Evolutionary conservation across 2,797 vertebrate genomes (phyloP), one percentile per base, ranked within the genome.

Genomic region (Orestias chungarensis): DNA sequence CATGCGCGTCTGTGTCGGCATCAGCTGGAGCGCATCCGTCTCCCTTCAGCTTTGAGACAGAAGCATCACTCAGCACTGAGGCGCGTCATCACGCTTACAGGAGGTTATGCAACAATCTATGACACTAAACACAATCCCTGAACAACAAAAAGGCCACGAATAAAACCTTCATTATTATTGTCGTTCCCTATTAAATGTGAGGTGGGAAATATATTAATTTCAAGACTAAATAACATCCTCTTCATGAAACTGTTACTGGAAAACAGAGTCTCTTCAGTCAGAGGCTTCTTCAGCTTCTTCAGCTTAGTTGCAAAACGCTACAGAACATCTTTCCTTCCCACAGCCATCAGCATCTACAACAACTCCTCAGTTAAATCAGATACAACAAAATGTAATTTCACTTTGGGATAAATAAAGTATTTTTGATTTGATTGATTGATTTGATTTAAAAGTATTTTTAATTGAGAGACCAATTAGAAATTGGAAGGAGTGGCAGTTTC

Each of bases 71-170:
- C 72, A 66, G 33, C 40, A 18, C 49, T 70, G 25, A 38, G 18
- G 57, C 27, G 52, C 66, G 70, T 47, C 49, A 57, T n/a, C 29
- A 20, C 38, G 27, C 64, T 74, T 67, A 47, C 73, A 49, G 31
- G 40, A 74, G 64, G 69, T 89, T 88, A 88, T 59, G 80, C 73
- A 89, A 90, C 64, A 70, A 68, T 66, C 17, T 44, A 64, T 52
- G 47, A 72, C 73, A 49, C 75, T 33, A 61, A 15, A 82, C 66
- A 68, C 8, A 47, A 50, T n/a, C 10, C 65, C 66, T 57, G n/a
- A 3, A 35, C n/a, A n/a, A n/a, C n/a, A 43, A 46, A 49, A 49
- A 57, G 31, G 47, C 27, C 42, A 18, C n/a, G 25, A 55, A 14
- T 57, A 57, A 57, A 57, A 8, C 54, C 54, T 57, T 17, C 17